Conservation (phyloP, 2,113 vertebrate species). For the Silurus glanis region DNA sequence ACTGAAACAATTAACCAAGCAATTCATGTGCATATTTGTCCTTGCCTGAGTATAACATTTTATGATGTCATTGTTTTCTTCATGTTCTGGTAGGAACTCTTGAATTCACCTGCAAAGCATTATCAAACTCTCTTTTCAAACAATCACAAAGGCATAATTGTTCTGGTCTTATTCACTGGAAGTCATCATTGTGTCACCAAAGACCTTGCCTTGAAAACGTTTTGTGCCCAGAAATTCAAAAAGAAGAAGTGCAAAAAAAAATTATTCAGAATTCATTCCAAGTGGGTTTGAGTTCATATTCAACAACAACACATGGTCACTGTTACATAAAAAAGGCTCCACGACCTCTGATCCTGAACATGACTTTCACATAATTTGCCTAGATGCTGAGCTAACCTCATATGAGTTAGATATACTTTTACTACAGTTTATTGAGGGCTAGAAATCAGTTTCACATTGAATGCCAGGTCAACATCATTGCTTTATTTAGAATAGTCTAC, state of each 20-base stretch:
- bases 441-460: background rate
- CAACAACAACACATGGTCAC: conserved; percentile 7
- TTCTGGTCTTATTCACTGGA: conserved; percentile 26
- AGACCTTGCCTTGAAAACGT: conserved; percentile 42
- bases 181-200: background rate
- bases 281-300: conserved; percentile 24
- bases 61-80: conserved; percentile 26
- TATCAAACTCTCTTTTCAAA: conserved; percentile 28
- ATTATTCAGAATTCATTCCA: conserved; percentile 18
- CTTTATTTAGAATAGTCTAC: background rate
- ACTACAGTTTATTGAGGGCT: background rate
- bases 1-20: background rate
- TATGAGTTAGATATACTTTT: background rate
- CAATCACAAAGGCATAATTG: conserved; percentile 32
- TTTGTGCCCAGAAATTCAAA: conserved; percentile 15
- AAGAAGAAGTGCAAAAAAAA: background rate
- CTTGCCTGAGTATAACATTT: conserved; percentile 29
- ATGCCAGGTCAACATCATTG: background rate
- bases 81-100: background rate
- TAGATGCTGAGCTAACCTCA: background rate
- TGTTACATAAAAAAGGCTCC: background rate
- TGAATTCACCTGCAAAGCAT: conserved; percentile 10
- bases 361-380: background rate
- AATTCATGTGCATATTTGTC: background rate
- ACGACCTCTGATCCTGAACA: background rate